Base-by-base conservation (phyloP, 2,797 vertebrate genomes). In the Urophycis tenuis region DNA sequence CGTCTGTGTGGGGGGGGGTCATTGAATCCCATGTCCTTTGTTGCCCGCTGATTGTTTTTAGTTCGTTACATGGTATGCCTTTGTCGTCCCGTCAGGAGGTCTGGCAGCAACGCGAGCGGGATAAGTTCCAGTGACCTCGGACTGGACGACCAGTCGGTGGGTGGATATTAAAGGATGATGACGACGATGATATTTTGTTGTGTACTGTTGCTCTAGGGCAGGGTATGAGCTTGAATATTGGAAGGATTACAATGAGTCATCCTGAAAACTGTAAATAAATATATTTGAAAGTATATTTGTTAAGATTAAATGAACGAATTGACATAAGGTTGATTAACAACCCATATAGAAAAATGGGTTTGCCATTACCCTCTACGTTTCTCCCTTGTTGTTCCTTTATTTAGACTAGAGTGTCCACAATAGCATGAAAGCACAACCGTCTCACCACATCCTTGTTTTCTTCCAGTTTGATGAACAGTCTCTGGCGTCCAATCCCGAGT, bases 41-140 rank as follows among this genome's bases (percentile, higher is more conserved):
- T 11, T 25, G 29, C 7, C 72, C 29, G 5, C 64, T 74, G n/a
- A 3, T 30, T 34, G 19, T 30, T 5, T 0, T 72, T n/a, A 60
- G 3, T 67, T 67, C n/a, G 32, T 0, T 72, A 33, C 10, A 33
- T 69, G 11, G 69, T 22, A 9, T 33, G 14, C 74, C 41, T 75
- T 72, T 12, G 35, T 71, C 0, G 76, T 79, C 75, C 29, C 82
- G 31, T 22, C 77, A 99, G 97, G 88, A 94, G 96, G 81, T 97
- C 96, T 0, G 96, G 95, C 87, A 99, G 97, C 88, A 98, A 97
- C 71, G 91, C 95, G 79, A 99, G 97, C 0, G 96, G 95, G 22
- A 88, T 96, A 89, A 98, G 60, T 67, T 67, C 96, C 93, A 95
- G 92, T 14, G 97, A 98, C 84, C 93, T 92, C 81, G 95, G 94